phyloP scores from a whole-genome alignment of 2,888 invertebrate species.

The Nephrotoma appendiculata region DNA sequence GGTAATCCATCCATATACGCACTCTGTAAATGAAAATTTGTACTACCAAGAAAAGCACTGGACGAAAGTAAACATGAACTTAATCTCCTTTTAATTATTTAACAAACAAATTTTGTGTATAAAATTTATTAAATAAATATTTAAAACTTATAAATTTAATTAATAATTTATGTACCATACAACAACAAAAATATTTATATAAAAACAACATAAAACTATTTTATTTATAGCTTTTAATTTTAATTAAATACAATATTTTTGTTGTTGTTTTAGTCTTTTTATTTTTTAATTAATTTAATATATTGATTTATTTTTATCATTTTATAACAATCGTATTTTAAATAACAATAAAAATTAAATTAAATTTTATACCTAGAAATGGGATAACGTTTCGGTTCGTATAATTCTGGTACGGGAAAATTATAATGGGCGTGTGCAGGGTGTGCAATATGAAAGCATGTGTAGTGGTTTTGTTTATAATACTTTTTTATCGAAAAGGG shows the following conservation, averaged over 20 bases:
- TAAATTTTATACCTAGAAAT: background rate
- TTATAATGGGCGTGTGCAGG: too few species aligned
- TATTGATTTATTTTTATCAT: background rate
- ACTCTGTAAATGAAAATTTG: background rate
- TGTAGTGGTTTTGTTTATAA: too few species aligned
- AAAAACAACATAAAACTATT: background rate
- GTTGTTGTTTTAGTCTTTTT: background rate
- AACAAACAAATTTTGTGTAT: background rate
- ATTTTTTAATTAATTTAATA: background rate
- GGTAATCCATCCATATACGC: background rate
- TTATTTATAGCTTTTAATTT: background rate
- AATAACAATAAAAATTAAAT: background rate
- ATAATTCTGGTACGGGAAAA: background rate
- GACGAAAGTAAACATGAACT: background rate
- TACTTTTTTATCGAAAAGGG: too few species aligned
- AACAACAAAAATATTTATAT: background rate
- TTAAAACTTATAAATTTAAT: background rate
- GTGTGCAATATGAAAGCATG: too few species aligned
- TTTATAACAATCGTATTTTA: background rate
- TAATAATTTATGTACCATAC: background rate
- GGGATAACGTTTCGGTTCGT: background rate
- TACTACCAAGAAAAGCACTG: background rate
- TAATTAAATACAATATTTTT: background rate
- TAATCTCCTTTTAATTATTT: background rate
- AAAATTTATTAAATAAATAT: background rate